Conservation (phyloP, 2,113 vertebrate species). For the Corvus hawaiiensis region DNA sequence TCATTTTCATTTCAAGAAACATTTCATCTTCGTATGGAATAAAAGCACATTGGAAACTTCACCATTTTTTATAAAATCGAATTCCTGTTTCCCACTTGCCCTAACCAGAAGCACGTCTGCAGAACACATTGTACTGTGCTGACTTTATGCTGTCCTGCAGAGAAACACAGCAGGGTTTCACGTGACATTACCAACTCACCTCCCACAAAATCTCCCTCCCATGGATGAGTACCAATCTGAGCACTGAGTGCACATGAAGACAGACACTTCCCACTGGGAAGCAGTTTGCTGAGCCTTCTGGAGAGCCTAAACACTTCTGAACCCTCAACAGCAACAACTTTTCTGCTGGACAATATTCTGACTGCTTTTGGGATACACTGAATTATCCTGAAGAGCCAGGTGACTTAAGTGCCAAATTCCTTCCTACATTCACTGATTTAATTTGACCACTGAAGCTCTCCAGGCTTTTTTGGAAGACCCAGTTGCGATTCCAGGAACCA, state of each 20-base stretch:
- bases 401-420: background rate
- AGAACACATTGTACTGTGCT: background rate
- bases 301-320: background rate
- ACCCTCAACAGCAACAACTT: background rate
- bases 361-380: background rate
- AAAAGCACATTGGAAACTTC: background rate
- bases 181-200: background rate
- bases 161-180: background rate
- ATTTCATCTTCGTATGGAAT: background rate
- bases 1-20: background rate
- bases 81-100: background rate
- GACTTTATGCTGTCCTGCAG: background rate
- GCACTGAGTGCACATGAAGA: background rate
- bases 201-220: background rate
- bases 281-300: background rate
- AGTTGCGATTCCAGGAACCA: background rate
- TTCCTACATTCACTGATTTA: background rate
- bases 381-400: background rate
- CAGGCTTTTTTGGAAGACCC: background rate
- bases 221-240: background rate
- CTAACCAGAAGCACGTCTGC: background rate
- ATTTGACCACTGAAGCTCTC: slow-evolving; percentile 34
- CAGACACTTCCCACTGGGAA: background rate
- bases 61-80: background rate
- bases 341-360: background rate